Conservation (phyloP, 2,888 invertebrate species). For the Sympetrum striolatum region DNA sequence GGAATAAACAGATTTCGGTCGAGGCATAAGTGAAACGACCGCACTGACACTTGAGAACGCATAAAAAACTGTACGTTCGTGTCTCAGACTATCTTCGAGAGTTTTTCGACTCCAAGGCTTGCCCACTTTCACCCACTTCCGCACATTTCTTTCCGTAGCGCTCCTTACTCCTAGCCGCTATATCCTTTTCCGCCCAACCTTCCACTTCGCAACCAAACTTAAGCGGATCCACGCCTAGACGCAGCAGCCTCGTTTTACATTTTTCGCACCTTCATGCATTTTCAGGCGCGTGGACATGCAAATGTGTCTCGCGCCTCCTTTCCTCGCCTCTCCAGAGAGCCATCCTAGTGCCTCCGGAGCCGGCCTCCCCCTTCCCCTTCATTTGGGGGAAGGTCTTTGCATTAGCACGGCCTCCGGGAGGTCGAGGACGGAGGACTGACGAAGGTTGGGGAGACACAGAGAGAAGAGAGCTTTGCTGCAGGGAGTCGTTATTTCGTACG, state of each 20-base stretch:
- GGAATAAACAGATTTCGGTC: neutral
- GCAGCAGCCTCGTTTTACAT: neutral
- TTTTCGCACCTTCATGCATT: conserved; percentile 22
- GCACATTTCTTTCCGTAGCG: neutral
- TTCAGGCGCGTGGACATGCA: conserved; percentile 15
- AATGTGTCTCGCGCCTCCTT: conserved; percentile 5
- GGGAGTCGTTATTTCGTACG: conserved; percentile 9
- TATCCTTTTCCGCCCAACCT: neutral
- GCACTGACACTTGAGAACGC: neutral
- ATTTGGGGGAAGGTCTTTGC: conserved; percentile 27
- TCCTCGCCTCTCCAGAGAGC: neutral
- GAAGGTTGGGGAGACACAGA: neutral
- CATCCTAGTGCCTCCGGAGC: neutral
- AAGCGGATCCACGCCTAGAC: neutral
- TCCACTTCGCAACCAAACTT: neutral
- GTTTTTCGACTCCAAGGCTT: neutral
- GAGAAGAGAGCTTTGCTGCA: neutral
- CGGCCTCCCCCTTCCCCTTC: neutral
- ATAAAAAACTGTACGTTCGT: neutral
- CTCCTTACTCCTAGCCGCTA: neutral
- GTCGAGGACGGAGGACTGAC: neutral
- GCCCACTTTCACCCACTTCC: neutral
- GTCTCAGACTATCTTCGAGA: neutral
- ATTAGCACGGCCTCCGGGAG: conserved; percentile 31
- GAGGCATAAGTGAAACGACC: neutral